Evolutionary conservation across 1,140 invertebrate species (phyloP).

Genomic region (Drosophila novamexicana): DNA sequence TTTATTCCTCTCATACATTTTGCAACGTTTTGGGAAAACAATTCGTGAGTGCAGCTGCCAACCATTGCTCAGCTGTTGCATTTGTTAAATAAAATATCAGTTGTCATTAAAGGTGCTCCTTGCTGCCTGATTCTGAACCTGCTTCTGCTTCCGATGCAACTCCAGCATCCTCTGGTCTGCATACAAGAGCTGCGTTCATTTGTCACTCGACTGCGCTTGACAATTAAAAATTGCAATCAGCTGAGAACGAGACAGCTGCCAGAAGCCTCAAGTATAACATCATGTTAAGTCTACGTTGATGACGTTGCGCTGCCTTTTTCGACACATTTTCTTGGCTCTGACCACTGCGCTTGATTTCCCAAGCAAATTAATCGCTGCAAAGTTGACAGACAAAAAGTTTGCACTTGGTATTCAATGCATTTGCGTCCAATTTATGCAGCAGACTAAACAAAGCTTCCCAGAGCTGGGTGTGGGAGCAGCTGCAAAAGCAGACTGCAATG

Average conservation of each 20-base stretch:
- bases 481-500: too few relatives aligned
- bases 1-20: constrained; percentile 53
- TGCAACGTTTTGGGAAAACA: constrained; percentile 66
- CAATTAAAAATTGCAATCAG: constrained; percentile 75
- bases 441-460: too few relatives aligned
- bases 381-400: constrained; percentile 22
- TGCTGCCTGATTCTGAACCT: background rate
- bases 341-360: constrained; percentile 7
- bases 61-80: constrained; percentile 72
- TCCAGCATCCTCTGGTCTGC: background rate
- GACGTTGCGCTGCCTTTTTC: background rate
- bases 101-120: constrained; percentile 69
- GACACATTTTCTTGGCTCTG: background rate
- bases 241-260: constrained; percentile 45
- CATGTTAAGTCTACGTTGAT: constrained; percentile 35
- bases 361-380: constrained; percentile 30
- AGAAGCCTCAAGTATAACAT: constrained; percentile 34
- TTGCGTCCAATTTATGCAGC: background rate
- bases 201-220: constrained; percentile 77
- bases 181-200: constrained; percentile 55
- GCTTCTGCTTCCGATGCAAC: background rate
- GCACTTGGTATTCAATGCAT: constrained; percentile 21
- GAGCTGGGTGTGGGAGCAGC: too few relatives aligned
- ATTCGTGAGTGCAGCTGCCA: constrained; percentile 45
- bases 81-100: constrained; percentile 78